Evolutionary conservation across 2,888 invertebrate genomes (phyloP).

Genomic region (Agrochola lychnidis): DNA sequence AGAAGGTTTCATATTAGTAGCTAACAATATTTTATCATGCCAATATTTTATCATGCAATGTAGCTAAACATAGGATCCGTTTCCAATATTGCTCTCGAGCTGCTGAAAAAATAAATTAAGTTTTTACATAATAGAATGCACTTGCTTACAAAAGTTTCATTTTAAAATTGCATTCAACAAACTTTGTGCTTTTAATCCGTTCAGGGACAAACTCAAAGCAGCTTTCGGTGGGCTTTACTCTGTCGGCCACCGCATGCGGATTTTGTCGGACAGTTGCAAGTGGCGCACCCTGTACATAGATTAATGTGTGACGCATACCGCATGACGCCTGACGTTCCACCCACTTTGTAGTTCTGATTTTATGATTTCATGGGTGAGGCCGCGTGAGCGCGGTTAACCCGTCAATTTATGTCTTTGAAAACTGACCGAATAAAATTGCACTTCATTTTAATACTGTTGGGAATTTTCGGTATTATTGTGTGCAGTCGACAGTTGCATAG

Average conservation of each 20-base stretch:
- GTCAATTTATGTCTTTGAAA: conserved; percentile 69
- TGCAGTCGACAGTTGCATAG: conserved; percentile 25
- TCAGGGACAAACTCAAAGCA: conserved; percentile 85
- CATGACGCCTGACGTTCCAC: conserved; percentile 69
- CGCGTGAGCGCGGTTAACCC: conserved; percentile 67
- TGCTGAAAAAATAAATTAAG: conserved; percentile 59
- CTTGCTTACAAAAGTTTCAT: conserved; percentile 67
- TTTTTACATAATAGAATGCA: conserved; percentile 61
- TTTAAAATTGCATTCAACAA: conserved; percentile 79
- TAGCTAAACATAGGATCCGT: conserved; percentile 39
- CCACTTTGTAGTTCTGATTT: conserved; percentile 73
- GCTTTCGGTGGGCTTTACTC: conserved; percentile 83
- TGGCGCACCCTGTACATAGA: conserved; percentile 77
- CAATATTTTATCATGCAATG: conserved; percentile 39
- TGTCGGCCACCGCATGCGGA: conserved; percentile 82
- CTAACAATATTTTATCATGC: conserved; percentile 36
- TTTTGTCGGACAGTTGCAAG: conserved; percentile 78
- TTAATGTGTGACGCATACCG: conserved; percentile 81
- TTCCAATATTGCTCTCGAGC: conserved; percentile 51
- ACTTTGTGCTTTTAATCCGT: conserved; percentile 84
- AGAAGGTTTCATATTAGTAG: conserved; percentile 21
- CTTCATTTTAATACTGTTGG: conserved; percentile 55
- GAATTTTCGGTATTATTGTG: conserved; percentile 34
- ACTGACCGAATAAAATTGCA: conserved; percentile 55
- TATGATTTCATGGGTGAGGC: conserved; percentile 69